Percentiles rank a stretch among this genome's conserved stretches.
Evolutionary conservation across 2,113 vertebrate species (phyloP).

Genomic region (Elaphurus davidianus): DNA sequence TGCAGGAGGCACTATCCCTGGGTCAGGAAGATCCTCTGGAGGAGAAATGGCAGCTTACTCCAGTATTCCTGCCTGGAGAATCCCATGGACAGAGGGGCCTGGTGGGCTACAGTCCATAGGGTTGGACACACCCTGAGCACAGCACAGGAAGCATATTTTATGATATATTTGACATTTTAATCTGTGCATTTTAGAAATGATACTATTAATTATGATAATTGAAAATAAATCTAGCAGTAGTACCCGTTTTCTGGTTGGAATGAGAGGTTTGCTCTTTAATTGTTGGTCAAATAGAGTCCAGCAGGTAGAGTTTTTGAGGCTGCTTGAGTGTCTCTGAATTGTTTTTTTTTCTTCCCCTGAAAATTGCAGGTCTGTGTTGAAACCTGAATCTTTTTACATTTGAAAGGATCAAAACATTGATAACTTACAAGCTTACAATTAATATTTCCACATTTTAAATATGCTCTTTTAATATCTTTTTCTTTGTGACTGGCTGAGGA

Average conservation of each 20-base stretch:
- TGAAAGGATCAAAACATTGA: neutral
- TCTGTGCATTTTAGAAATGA: conserved; percentile 10
- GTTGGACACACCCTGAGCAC: neutral
- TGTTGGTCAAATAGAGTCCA: neutral
- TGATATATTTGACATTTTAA: neutral
- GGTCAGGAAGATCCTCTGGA: neutral
- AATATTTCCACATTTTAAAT: neutral
- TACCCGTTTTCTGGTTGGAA: neutral
- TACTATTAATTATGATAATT: conserved; percentile 7
- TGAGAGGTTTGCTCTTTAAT: neutral
- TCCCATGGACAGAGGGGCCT: neutral
- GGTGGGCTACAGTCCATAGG: neutral
- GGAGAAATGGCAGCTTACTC: neutral
- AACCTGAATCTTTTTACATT: neutral
- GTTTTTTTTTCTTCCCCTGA: neutral
- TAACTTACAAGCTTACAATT: neutral
- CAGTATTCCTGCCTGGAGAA: neutral
- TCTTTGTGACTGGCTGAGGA: neutral
- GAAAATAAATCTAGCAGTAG: neutral
- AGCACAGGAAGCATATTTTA: neutral
- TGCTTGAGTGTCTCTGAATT: neutral
- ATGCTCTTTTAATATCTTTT: neutral
- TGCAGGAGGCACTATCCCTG: neutral
- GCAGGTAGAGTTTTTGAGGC: neutral
- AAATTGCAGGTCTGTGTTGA: neutral